Base-by-base conservation (phyloP, 1,140 invertebrate genomes). In the Platyura marginata region DNA sequence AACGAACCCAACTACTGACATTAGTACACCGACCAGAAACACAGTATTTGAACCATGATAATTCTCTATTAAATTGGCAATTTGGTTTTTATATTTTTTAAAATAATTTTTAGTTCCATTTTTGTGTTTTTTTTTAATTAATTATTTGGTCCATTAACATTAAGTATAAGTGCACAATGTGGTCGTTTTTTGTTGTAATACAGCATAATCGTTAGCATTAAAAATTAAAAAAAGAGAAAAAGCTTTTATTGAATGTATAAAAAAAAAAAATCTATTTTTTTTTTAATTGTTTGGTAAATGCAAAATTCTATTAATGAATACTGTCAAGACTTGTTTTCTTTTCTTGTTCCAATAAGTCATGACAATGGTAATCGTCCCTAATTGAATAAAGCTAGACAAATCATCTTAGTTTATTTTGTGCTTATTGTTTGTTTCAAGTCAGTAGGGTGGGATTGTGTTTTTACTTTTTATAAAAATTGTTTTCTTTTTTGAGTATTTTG, bases 1-100 rank as follows among this genome's bases (percentile, higher is more conserved):
- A 73, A 95, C 88, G 73, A 87, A 87, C 73, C 90, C 90, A 75
- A 95, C 89, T 74, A 93, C 88, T 67, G 88, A 91, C 75, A 93
- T 92, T 73, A 96, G 81, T 70, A 90, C 87, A 74, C 82, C 85
- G 67, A 95, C 90, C 74, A 95, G 79, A 77, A 87, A 86, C 70
- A 89, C 81, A 70, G 86, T 89, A 77, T 88, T 88, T 67, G 83
- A 88, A 70, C 85, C 84, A 74, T 86, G 82, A 74, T 84, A 83
- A 76, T 87, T 86, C 74, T 85, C 85, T 87, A 71, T 67, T 48
- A 48, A 45, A 42, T 25, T 18, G 25, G 13, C 13, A 13, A n/a
- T 29, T 19, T 20, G 41, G 15, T 34, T 23, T 29, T 33, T 36
- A 16, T 36, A 18, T 36, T 36, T 36, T 36, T 36, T 36, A 29